Evolutionary conservation across 2,888 invertebrate genomes (phyloP), one percentile per base, ranked within the genome.

Genomic region (Aplocera efformata): DNA sequence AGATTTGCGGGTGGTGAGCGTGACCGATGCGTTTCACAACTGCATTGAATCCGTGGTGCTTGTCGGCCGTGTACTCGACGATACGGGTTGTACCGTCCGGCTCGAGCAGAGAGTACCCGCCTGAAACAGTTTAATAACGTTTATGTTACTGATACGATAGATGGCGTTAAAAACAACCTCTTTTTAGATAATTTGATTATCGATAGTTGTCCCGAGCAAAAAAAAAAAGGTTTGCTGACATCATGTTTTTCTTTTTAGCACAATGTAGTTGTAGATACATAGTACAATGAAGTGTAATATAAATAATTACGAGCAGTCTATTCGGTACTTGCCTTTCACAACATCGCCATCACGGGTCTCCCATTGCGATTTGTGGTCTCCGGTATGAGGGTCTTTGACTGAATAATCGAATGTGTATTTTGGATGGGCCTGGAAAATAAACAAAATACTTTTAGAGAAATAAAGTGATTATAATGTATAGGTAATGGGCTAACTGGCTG

Each of bases 361-460:
- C 80, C 90, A 90, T 54, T 91, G 91, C 1, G 83, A 80, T 62
- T 91, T 91, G 58, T 89, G 84, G 58, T 91, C 91, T 11, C 91
- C 91, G 8, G 91, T 91, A 51, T 89, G 88, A 1, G 91, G 90
- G 60, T 91, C 91, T 5, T 89, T 88, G n/a, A 91, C 91, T 23
- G 91, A 80, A 56, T 91, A 91, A 64, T 91, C 90, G 58, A 89
- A 91, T 28, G 88, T 79, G 57, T 91, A 91, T 67, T 90, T 90
- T 4, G 91, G 90, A 49, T 90, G 79, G 1, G 90, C 77, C 91
- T 91, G 74, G 50, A 81, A 77, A 37, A 31, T 35, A 43, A n/a
- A 36, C 30, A 6, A 39, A 25, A 21, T 26, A 28, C n/a, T 23
- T 10, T 27, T 27, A 26, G 10, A 8, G 26, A 9, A 24, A 13